Conservation (phyloP, 1,140 invertebrate species). For the Drosophila bocki region DNA sequence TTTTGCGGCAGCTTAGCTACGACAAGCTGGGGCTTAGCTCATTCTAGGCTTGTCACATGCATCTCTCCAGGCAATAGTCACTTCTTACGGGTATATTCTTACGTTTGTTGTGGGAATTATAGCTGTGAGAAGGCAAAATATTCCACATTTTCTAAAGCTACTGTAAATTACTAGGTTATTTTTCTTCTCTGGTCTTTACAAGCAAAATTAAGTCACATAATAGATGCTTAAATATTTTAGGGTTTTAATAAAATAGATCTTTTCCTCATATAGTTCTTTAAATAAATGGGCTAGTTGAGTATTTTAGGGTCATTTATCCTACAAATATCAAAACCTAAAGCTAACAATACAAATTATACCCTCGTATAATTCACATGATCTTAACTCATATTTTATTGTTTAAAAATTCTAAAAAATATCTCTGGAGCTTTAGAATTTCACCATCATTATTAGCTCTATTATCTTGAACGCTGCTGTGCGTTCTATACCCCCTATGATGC, state of each 20-base stretch:
- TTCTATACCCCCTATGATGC: conserved; percentile 24
- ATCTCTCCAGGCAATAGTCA: conserved; percentile 14
- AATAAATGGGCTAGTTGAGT: no score
- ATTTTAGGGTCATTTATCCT: no score
- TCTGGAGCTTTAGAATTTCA: not conserved
- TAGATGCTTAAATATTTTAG: not conserved
- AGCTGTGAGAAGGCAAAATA: not conserved
- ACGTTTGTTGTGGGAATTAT: not conserved
- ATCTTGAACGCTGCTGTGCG: conserved; percentile 5
- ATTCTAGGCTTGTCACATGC: conserved; percentile 33
- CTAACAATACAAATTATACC: not conserved
- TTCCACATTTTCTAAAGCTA: not conserved
- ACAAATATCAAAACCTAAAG: not conserved
- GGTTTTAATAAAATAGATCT: no score
- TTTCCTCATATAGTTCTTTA: not conserved
- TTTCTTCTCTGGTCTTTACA: not conserved
- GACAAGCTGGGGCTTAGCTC: conserved; percentile 21
- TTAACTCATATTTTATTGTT: not conserved
- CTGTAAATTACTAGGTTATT: not conserved
- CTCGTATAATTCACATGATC: not conserved
- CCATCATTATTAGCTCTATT: not conserved
- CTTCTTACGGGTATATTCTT: not conserved
- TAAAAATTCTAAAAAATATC: not conserved
- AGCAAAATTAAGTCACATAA: not conserved
- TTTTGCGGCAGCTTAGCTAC: not conserved